Evolutionary conservation across 2,888 invertebrate genomes (phyloP).

Genomic region (Andrena chrysosceles): DNA sequence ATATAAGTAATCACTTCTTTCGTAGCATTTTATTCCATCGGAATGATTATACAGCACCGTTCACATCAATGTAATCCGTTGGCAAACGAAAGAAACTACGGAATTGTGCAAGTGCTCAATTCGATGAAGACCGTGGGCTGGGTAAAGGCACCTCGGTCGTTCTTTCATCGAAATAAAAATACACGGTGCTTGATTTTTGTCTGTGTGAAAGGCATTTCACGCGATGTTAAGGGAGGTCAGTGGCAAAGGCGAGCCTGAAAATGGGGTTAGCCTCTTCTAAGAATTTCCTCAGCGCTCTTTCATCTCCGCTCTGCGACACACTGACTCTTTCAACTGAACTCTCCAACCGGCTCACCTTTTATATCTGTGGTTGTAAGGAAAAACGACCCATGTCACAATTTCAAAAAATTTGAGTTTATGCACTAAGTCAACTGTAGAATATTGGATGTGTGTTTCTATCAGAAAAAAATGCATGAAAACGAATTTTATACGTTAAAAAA

Average conservation of each 20-base stretch:
- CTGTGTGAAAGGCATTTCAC: conserved; percentile 47
- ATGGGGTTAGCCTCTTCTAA: conserved; percentile 46
- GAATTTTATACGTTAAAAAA: no score
- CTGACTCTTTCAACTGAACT: conserved; percentile 32
- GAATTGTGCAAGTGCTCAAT: conserved; percentile 1
- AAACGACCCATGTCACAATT: no score
- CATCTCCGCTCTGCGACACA: conserved; percentile 16
- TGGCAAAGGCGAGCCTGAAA: conserved; percentile 68
- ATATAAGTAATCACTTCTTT: no score
- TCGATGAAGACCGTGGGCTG: conserved; percentile 14
- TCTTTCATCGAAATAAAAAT: conserved; percentile 60
- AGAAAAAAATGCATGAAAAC: no score
- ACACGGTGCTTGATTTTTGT: conserved; percentile 49
- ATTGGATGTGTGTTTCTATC: no score
- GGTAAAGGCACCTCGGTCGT: conserved; percentile 31
- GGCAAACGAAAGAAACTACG: background rate
- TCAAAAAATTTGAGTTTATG: no score
- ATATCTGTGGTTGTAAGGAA: no score
- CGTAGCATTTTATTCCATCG: background rate
- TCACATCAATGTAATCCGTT: background rate
- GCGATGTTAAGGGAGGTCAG: conserved; percentile 77
- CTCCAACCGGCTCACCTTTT: background rate
- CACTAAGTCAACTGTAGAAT: no score
- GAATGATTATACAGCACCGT: conserved; percentile 1
- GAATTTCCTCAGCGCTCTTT: conserved; percentile 38